Evolutionary conservation across 2,888 invertebrate genomes (phyloP), one percentile per base, ranked within the genome.

Genomic region (Lepetodrilus schrolli): DNA sequence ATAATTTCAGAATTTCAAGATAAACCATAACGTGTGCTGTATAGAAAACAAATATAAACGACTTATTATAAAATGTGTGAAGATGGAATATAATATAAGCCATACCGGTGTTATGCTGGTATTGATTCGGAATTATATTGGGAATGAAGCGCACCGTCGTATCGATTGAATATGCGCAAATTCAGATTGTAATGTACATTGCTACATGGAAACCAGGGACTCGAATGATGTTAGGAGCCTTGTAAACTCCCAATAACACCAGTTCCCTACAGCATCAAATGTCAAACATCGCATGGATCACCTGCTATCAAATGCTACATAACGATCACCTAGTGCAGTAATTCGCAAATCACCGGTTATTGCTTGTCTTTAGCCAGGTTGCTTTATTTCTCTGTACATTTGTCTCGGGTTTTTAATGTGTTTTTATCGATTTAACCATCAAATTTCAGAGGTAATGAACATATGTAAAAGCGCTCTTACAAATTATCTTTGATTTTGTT

Each of bases 381-480:
- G 58, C 58, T 58, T 30, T 58, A 58, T 58, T 58, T 58, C 58
- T 7, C 58, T 58, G 8, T 30, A 30, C 58, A 58, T 58, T 58
- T 58, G 58, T 58, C 58, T 58, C 20, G 58, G 36, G 20, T 21
- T 21, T 23, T 17, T 73, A 76, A 76, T 76, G 68, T 38, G 51
- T 36, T 34, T 36, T 13, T 68, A 73, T 76, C 51, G 73, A 73
- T 76, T 71, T 65, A 72, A 73, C 73, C 43, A 76, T 76, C 74
- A 74, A 69, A 72, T 74, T 69, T 50, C 70, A 50, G 71, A 72
- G 47, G 77, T 70, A 74, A 77, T 77, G 72, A 73, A 77, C 77
- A 74, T 77, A 74, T 77, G 74, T 77, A 77, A 72, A 74, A 68
- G 74, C 72, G 43, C 72, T 73, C 77, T 69, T 74, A 77, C 77